phyloP scores from a whole-genome alignment of 2,113 vertebrate genomes.

The Ibidorhyncha struthersii region DNA sequence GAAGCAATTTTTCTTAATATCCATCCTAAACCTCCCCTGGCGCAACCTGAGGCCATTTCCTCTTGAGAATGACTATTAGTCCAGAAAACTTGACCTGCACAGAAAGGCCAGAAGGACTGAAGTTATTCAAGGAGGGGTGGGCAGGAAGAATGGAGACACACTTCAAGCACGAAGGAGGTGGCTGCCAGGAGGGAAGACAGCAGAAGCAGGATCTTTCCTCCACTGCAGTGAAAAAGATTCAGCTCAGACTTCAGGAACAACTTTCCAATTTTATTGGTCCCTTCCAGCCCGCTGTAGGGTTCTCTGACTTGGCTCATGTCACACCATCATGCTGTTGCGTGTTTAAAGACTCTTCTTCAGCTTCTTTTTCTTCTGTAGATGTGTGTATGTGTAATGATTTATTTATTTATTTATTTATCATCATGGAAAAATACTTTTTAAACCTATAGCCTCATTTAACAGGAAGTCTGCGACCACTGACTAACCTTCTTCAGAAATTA shows the following conservation, averaged over 20 bases:
- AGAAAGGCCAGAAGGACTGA: neutral
- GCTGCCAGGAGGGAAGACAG: neutral
- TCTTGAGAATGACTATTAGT: neutral
- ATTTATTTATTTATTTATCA: neutral
- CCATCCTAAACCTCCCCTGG: too few species aligned
- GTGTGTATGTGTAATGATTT: neutral
- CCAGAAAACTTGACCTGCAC: neutral
- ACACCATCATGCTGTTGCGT: neutral
- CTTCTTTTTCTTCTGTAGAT: neutral
- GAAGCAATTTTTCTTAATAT: too few species aligned
- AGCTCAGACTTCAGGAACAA: neutral
- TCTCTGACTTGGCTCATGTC: neutral
- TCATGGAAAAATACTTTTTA: neutral
- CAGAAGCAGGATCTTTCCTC: neutral
- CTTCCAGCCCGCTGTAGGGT: neutral
- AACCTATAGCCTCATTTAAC: neutral
- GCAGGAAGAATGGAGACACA: neutral
- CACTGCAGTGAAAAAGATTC: neutral
- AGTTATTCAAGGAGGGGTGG: neutral
- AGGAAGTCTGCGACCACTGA: neutral
- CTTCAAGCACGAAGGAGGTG: neutral
- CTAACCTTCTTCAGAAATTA: neutral
- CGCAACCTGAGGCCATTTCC: too few species aligned
- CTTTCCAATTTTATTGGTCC: neutral
- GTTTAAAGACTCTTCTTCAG: neutral